Base-by-base conservation (phyloP, 1,140 invertebrate species). In the Drosophila aff. region DNA sequence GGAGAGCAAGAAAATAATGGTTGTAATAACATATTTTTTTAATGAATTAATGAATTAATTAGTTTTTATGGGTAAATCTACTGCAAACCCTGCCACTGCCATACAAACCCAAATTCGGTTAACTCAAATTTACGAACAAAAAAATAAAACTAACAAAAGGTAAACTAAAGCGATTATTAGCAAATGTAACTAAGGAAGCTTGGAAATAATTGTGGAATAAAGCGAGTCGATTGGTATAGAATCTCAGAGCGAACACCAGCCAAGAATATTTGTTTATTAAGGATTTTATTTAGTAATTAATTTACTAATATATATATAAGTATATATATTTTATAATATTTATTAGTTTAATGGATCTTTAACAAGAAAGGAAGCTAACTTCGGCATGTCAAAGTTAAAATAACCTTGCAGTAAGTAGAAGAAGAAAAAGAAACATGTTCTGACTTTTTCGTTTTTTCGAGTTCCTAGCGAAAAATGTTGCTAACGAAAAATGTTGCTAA, bases 101-200 rank as follows among this genome's bases (percentile, higher is more conserved):
- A 66, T 63, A 79, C 61, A 89, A 85, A 84, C 71, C 65, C 73
- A 81, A 87, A 81, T 78, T 78, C 66, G 33, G 26, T 38, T 21
- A 50, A 71, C 28, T 23, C 18, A 43, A 66, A 44, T 41, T 53
- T 9, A 40, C 47, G 52, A 66, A 26, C 18, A 40, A 49, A 23
- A 26, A 52, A 64, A 13, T 9, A 31, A 64, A 38, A 21, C 4
- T 8, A 23, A 31, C 8, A 47, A 41, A 23, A 55, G 23, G 7
- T 53, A 9, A 55, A 49, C 16, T 43, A 38, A 60, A 31, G 41
- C 23, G 41, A 40, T 5, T 18, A 62, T 5, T 16, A 62, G 23
- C 21, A 62, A 60, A 16, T 31, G 13, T 49, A 50, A 50, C 26
- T 33, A 38, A 28, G 40, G 18, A 21, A 26, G 46, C 36, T 50